Evolutionary conservation across 1,140 invertebrate genomes (phyloP), one percentile per base, ranked within the genome.

Genomic region (Apis dorsata): DNA sequence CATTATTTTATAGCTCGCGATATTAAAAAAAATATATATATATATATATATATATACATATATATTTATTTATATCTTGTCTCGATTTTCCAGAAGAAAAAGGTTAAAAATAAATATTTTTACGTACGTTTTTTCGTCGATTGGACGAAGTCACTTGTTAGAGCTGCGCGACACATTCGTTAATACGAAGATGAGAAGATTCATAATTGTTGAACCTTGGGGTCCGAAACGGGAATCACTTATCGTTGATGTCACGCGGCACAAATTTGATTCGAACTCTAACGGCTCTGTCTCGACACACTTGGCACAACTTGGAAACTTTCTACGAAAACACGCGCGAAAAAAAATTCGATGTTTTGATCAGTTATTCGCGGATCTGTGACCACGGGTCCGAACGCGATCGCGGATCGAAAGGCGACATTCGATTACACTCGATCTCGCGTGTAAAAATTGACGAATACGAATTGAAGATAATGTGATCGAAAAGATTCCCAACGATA

Each of bases 311-410:
- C 79, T 75, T 81, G 10, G 53, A 13, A 81, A 81, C 79, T 81
- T 81, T 81, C 79, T 81, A 81, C 72, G 79, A 81, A 81, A 81
- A 73, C 79, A 81, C 79, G 79, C 79, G 72, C 72, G 79, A 21
- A 75, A 81, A 75, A 81, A 66, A 62, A n/a, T 70, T 55, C 34
- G 15, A 77, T 13, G 51, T 57, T 70, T 49, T n/a, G 49, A 34
- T 19, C 9, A 17, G 59, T 15, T 55, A 19, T 19, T 44, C 76
- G 76, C 28, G 65, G 49, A 51, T 59, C 70, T 49, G 8, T 9
- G 12, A 34, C 53, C 12, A 12, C 11, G 68, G 17, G 55, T 57
- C 60, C 24, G 66, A 17, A 34, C 66, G 66, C 62, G 55, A 19
- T 53, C 74, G 66, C 74, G 74, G 66, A 76, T 76, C 79, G 73